A percentile compares a stretch with the other conserved stretches of the same genome.
These are phyloP conservation scores for Hirtodrosophila histrioides DNA, from an alignment of 2,888 invertebrate species.

Conservation along the genomic window DNA sequence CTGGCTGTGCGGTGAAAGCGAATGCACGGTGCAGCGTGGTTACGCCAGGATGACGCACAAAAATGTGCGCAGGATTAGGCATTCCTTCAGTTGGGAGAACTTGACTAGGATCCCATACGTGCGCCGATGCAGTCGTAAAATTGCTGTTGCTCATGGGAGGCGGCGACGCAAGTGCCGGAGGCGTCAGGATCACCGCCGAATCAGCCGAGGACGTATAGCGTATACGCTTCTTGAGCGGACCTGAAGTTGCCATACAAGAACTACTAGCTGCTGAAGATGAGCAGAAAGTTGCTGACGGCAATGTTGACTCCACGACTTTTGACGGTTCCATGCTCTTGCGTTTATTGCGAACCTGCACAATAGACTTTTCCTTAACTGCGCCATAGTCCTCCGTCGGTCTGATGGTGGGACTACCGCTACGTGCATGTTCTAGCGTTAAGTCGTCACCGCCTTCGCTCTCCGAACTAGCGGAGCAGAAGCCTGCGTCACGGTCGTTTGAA, in stretches of 20 bases:
- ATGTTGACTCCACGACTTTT: slow-evolving; percentile 85
- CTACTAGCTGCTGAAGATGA: slow-evolving; percentile 3
- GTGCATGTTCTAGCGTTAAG: slow-evolving; percentile 84
- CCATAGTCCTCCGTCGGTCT: slow-evolving; percentile 87
- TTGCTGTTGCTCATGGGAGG: slow-evolving; percentile 62
- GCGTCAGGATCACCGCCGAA: slow-evolving; percentile 75
- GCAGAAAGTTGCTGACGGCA: background rate
- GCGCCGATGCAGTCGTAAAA: slow-evolving; percentile 19
- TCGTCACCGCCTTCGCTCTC: slow-evolving; percentile 87
- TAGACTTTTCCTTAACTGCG: slow-evolving; percentile 87
- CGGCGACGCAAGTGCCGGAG: slow-evolving; percentile 85
- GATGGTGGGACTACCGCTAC: slow-evolving; percentile 85
- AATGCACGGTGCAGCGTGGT: slow-evolving; percentile 83
- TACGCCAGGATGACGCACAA: slow-evolving; percentile 83
- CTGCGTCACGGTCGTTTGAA: slow-evolving; percentile 87
- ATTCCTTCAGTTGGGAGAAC: slow-evolving; percentile 83
- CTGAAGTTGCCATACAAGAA: slow-evolving; percentile 69
- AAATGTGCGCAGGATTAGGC: slow-evolving; percentile 85
- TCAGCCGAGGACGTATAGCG: slow-evolving; percentile 85
- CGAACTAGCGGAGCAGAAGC: slow-evolving; percentile 88
- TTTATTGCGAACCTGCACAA: slow-evolving; percentile 86
- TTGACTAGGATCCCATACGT: slow-evolving; percentile 87
- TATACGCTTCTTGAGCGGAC: slow-evolving; percentile 90
- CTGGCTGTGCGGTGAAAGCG: slow-evolving; percentile 50
- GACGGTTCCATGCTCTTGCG: slow-evolving; percentile 89